Evolutionary conservation across 2,797 vertebrate species (phyloP).

Genomic region (Molossus alvarezi): DNA sequence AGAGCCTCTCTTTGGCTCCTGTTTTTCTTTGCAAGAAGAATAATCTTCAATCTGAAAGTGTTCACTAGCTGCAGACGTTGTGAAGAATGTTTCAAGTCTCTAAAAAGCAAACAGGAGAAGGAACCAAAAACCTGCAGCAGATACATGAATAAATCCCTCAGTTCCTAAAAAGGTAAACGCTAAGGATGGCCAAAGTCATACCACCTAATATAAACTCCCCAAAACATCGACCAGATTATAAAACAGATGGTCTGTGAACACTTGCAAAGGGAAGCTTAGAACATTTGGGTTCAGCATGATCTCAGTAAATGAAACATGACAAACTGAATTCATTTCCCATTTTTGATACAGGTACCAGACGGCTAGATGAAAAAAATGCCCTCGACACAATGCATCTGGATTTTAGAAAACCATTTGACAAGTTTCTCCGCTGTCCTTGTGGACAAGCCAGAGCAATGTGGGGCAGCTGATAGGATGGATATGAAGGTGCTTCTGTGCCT

Average conservation of each 20-base stretch:
- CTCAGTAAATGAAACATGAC: constrained; percentile 72
- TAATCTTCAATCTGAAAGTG: constrained; percentile 33
- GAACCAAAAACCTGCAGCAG: neutral
- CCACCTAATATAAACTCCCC: constrained; percentile 53
- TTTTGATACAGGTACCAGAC: constrained; percentile 61
- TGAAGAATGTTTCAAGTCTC: constrained; percentile 7
- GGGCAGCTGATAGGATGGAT: neutral
- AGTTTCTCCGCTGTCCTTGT: constrained; percentile 61
- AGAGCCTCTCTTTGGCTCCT: neutral
- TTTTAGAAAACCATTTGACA: constrained; percentile 46
- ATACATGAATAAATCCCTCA: constrained; percentile 6
- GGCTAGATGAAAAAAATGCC: constrained; percentile 42
- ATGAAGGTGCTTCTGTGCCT: neutral
- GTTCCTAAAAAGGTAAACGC: constrained; percentile 66
- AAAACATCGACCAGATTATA: constrained; percentile 51
- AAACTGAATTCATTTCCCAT: constrained; percentile 72
- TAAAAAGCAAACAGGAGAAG: constrained; percentile 36
- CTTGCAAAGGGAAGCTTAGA: constrained; percentile 31
- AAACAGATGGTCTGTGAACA: constrained; percentile 73
- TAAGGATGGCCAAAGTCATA: constrained; percentile 41
- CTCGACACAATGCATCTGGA: constrained; percentile 41
- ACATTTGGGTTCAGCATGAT: constrained; percentile 69
- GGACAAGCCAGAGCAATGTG: neutral
- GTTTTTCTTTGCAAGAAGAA: constrained; percentile 3
- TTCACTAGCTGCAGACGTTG: neutral